These are phyloP conservation scores for Pristionchus arcanus DNA, from an alignment of 2,888 invertebrate genomes.

Conservation along the genomic window DNA sequence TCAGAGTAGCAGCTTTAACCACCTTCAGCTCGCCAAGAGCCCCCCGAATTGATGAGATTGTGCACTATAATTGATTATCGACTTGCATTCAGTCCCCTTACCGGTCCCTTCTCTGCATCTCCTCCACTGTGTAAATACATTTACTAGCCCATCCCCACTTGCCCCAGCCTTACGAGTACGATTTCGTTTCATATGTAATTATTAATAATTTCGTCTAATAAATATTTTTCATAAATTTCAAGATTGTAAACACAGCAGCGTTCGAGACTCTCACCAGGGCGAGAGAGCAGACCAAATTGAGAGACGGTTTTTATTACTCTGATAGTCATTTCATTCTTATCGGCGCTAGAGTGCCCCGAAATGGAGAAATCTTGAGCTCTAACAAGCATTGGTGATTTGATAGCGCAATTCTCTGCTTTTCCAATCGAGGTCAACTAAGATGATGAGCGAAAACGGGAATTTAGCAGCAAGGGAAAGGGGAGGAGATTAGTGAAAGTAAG, in stretches of 20 bases:
- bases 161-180: not conserved
- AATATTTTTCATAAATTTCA: not conserved
- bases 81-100: not conserved
- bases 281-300: too few relatives aligned
- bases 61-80: not conserved
- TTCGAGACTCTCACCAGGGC: too few relatives aligned
- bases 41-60: not conserved
- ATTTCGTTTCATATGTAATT: slow-evolving; percentile 28
- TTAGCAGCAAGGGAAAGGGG: not conserved
- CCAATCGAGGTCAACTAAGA: slow-evolving; percentile 5
- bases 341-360: too few relatives aligned
- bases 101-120: slow-evolving; percentile 19
- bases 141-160: not conserved
- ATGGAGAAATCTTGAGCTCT: not conserved
- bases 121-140: not conserved
- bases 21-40: not conserved
- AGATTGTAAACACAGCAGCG: too few relatives aligned
- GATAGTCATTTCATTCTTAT: too few relatives aligned
- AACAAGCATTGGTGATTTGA: not conserved
- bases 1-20: slow-evolving; percentile 8
- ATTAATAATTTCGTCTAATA: not conserved
- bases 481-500: slow-evolving; percentile 21
- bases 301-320: too few relatives aligned
- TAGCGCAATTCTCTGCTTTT: not conserved
- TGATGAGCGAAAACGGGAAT: slow-evolving; percentile 25